Percentiles rank a stretch among this genome's conserved stretches.
Evolutionary conservation across 64 coral and sea anemone genomes (phyloP).

Genomic region (Catalaphyllia jardinei): DNA sequence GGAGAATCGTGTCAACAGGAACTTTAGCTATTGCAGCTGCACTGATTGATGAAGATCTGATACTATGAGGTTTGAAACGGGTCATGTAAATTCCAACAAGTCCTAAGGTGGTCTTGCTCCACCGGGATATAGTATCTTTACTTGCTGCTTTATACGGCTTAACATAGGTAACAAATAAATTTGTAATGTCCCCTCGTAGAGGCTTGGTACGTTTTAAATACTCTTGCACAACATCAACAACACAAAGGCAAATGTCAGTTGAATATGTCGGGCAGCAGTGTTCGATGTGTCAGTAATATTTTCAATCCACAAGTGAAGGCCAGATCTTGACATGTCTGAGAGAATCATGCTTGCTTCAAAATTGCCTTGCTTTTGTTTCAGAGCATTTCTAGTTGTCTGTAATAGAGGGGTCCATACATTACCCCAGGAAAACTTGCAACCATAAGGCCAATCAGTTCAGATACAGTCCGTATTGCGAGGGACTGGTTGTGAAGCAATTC

Average conservation of each 20-base stretch:
- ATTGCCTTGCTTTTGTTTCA: too few species aligned
- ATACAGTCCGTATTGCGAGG: too few species aligned
- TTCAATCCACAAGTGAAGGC: conserved; percentile 40
- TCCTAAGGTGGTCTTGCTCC: conserved; percentile 40
- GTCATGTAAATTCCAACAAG: conserved; percentile 11
- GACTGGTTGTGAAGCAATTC: too few species aligned
- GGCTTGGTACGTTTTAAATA: conserved; percentile 43
- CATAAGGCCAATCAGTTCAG: too few species aligned
- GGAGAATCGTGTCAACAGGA: too few species aligned
- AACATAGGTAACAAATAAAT: conserved; percentile 21
- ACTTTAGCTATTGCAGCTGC: too few species aligned
- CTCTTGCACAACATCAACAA: conserved; percentile 37
- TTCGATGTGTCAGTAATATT: conserved; percentile 28
- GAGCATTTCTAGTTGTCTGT: too few species aligned
- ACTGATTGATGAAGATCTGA: too few species aligned
- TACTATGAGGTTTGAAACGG: conserved; percentile 55
- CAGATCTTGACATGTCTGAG: conserved; percentile 22
- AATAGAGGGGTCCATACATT: too few species aligned
- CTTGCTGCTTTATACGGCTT: conserved; percentile 38
- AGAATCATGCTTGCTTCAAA: too few species aligned
- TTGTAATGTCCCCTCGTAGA: conserved; percentile 21
- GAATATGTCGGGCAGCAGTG: not conserved
- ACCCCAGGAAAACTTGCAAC: too few species aligned
- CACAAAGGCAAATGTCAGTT: conserved; percentile 18
- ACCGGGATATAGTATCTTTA: conserved; percentile 52